Conservation (phyloP, 2,888 invertebrate genomes). For the Vannuccia rotundouncinata region DNA sequence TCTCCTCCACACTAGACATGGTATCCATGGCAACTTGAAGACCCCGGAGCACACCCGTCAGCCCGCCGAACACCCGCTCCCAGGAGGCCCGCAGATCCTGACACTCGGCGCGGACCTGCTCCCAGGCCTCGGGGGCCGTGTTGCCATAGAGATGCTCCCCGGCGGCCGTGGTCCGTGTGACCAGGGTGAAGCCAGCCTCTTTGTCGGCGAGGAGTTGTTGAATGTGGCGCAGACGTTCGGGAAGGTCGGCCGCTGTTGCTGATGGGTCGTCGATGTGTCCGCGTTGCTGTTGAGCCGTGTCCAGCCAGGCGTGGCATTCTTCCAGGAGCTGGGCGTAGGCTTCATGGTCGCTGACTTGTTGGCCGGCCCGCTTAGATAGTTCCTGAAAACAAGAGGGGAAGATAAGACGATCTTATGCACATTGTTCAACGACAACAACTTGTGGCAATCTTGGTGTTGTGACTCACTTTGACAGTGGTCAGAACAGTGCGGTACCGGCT, state of each 20-base stretch:
- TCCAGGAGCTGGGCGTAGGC: background rate
- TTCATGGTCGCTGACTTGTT: background rate
- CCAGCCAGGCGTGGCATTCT: background rate
- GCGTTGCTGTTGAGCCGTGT: background rate
- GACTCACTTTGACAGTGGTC: background rate
- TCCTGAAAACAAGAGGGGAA: background rate
- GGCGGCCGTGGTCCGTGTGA: background rate
- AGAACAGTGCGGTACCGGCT: background rate
- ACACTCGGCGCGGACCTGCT: background rate
- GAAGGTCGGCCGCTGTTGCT: background rate
- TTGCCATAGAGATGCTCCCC: background rate
- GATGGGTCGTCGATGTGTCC: background rate
- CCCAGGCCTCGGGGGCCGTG: slow-evolving; percentile 15
- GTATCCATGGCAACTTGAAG: background rate
- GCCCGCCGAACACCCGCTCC: background rate
- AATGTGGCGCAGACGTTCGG: background rate
- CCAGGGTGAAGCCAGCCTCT: slow-evolving; percentile 5
- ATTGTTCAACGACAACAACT: too few relatives aligned
- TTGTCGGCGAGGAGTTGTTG: background rate
- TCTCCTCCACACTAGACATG: background rate
- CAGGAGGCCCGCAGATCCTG: background rate
- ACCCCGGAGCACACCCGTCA: background rate
- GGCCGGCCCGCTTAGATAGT: background rate
- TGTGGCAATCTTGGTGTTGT: background rate
- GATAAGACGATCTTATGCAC: too few relatives aligned